A percentile compares a stretch with the other conserved stretches of the same genome.
Evolutionary conservation across 1,140 invertebrate species (phyloP).

Genomic region (Laupala kohalensis): DNA sequence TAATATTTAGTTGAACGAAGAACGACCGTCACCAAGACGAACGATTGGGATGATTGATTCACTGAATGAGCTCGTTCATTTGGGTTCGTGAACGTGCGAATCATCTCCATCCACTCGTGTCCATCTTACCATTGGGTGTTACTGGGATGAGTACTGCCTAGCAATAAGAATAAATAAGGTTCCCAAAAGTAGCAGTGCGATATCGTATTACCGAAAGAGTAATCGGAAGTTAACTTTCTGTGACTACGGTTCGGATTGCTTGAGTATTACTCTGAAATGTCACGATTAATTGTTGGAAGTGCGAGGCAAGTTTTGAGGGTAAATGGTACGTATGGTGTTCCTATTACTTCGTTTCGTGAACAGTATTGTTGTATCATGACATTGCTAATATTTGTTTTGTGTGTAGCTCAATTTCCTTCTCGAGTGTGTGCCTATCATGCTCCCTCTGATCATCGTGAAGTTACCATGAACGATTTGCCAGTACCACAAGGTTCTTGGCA

Average conservation of each 20-base stretch:
- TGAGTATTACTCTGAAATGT: not conserved
- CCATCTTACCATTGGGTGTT: too few species aligned
- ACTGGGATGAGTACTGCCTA: too few species aligned
- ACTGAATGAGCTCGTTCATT: too few species aligned
- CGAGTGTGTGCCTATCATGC: not conserved
- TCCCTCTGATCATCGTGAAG: not conserved
- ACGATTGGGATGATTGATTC: too few species aligned
- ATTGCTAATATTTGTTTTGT: not conserved
- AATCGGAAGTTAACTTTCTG: not conserved
- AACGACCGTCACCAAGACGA: too few species aligned
- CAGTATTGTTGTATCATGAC: too few species aligned
- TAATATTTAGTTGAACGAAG: too few species aligned
- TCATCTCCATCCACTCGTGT: not conserved
- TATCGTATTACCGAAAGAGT: not conserved
- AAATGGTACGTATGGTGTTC: not conserved
- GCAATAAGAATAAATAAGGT: too few species aligned
- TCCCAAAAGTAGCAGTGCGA: not conserved
- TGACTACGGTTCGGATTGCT: not conserved
- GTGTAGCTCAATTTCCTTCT: not conserved
- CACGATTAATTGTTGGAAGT: not conserved
- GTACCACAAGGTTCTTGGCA: constrained; percentile 27
- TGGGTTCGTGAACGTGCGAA: too few species aligned
- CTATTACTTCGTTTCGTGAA: not conserved
- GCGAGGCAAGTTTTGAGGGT: not conserved
- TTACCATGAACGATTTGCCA: constrained; percentile 25